phyloP scores from a whole-genome alignment of 2,888 invertebrate species.

The Eubasilissa splendida region DNA sequence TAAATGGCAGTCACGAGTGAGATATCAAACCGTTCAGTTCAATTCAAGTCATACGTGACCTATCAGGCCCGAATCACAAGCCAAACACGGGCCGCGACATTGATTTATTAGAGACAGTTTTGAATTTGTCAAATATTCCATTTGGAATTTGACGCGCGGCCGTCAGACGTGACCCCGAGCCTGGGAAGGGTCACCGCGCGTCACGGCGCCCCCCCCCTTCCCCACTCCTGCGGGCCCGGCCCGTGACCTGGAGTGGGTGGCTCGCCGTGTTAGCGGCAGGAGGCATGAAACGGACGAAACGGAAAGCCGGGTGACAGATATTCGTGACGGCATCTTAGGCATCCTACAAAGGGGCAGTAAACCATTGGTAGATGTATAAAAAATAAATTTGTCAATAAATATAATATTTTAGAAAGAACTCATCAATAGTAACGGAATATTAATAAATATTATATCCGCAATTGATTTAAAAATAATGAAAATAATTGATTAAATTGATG shows the following conservation, averaged over 20 bases:
- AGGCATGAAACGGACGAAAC: conserved; percentile 41
- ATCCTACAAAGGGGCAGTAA: neutral
- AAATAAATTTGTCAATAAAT: no score
- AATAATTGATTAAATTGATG: no score
- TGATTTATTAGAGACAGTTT: conserved; percentile 37
- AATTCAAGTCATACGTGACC: conserved; percentile 38
- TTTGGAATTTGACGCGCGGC: conserved; percentile 30
- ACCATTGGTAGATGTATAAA: neutral
- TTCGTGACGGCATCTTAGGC: conserved; percentile 45
- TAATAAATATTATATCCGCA: no score
- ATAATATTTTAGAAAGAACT: no score
- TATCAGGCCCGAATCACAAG: conserved; percentile 26
- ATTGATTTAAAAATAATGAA: no score
- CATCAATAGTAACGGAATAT: no score
- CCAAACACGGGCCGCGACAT: conserved; percentile 4
- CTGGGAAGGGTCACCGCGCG: conserved; percentile 40
- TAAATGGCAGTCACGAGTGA: neutral
- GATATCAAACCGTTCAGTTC: conserved; percentile 4
- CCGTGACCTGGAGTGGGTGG: conserved; percentile 16
- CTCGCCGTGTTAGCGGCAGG: conserved; percentile 42
- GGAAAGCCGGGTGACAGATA: conserved; percentile 48
- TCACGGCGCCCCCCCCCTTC: neutral
- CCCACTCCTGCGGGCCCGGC: neutral
- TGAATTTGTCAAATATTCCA: conserved; percentile 45
- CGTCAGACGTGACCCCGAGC: conserved; percentile 44